Conservation (phyloP, 2,888 invertebrate species). For the Hermaeophaga mercurialis region DNA sequence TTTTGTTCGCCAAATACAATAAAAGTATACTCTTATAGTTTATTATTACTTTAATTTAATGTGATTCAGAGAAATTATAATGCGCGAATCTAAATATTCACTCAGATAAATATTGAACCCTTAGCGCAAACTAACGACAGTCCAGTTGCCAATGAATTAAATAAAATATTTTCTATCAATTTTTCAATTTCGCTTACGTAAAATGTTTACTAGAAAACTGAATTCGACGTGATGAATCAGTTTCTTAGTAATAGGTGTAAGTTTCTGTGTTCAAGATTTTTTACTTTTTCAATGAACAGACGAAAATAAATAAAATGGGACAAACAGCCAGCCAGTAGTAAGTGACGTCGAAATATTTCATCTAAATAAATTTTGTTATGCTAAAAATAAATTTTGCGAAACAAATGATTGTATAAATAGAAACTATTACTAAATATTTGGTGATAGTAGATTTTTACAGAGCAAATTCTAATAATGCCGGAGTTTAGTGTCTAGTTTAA, state of each 20-base stretch:
- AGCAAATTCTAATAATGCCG: too few relatives aligned
- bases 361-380: conserved; percentile 8
- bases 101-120: too few relatives aligned
- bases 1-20: too few relatives aligned
- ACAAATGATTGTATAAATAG: conserved; percentile 26
- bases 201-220: conserved; percentile 5
- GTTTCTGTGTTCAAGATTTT: not conserved
- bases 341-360: conserved; percentile 20
- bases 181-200: too few relatives aligned
- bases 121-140: too few relatives aligned
- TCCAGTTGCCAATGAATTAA: not conserved
- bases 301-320: conserved; percentile 28
- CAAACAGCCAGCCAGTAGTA: conserved; percentile 27
- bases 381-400: conserved; percentile 30
- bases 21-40: too few relatives aligned
- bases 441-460: conserved; percentile 20
- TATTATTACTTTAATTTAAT: too few relatives aligned
- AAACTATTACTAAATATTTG: conserved; percentile 25
- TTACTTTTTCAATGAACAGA: conserved; percentile 23
- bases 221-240: conserved; percentile 2
- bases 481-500: too few relatives aligned
- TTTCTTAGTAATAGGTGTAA: conserved; percentile 5
- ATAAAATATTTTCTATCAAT: too few relatives aligned
- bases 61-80: too few relatives aligned
- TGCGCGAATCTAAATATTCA: too few relatives aligned